Evolutionary conservation across 2,113 vertebrate species (phyloP).

Genomic region (Aplodontia rufa): DNA sequence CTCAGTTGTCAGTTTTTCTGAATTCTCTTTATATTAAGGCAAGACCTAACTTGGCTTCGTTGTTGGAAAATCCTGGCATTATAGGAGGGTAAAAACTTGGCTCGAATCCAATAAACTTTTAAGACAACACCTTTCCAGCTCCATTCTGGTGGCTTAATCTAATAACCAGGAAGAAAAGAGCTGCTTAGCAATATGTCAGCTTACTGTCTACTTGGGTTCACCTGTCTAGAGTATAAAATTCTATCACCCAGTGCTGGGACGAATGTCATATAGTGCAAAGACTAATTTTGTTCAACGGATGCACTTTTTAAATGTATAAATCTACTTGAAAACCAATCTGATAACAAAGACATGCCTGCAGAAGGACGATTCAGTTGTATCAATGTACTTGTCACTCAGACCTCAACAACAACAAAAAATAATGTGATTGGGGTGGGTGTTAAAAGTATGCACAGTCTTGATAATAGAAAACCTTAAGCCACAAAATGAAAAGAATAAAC

Average conservation of each 20-base stretch:
- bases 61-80: constrained; percentile 60
- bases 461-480: constrained; percentile 86
- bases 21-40: constrained; percentile 61
- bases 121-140: constrained; percentile 69
- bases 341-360: constrained; percentile 85
- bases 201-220: constrained; percentile 78
- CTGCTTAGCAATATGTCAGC: constrained; percentile 75
- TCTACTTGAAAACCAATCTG: constrained; percentile 88
- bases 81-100: constrained; percentile 69
- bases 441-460: constrained; percentile 85
- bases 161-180: constrained; percentile 78
- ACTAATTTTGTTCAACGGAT: constrained; percentile 86
- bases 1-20: constrained; percentile 49
- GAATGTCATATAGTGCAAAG: constrained; percentile 81
- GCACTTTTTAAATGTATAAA: constrained; percentile 83
- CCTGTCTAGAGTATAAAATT: constrained; percentile 77
- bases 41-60: constrained; percentile 53
- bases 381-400: constrained; percentile 87
- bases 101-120: constrained; percentile 64
- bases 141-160: constrained; percentile 76
- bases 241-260: constrained; percentile 73
- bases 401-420: constrained; percentile 77
- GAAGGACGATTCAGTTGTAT: constrained; percentile 88
- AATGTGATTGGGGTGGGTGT: constrained; percentile 83
- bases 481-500: constrained; percentile 81